These are phyloP conservation scores for Chaetophractus vellerosus DNA, from an alignment of 2,797 vertebrate species.

Conservation along the genomic window DNA sequence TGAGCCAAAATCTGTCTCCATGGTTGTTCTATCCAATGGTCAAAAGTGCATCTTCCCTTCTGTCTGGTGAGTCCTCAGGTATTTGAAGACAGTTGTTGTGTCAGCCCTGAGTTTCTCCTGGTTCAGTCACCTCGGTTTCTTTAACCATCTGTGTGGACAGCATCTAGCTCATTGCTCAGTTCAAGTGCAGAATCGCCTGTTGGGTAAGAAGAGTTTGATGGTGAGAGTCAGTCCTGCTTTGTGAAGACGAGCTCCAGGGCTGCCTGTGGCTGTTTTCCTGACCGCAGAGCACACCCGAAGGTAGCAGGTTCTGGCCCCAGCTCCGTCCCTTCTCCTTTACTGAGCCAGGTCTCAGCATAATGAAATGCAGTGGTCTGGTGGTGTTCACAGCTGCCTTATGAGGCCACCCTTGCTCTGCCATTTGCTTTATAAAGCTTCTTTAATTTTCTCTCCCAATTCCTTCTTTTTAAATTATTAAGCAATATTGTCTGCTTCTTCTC, in stretches of 20 bases:
- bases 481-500: not conserved
- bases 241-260: not conserved
- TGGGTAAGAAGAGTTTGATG: not conserved
- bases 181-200: not conserved
- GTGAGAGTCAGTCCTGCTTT: not conserved
- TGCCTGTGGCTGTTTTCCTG: not conserved
- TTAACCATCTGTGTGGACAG: not conserved
- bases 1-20: slow-evolving; percentile 7
- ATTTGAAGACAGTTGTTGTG: not conserved
- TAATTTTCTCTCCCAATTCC: too few relatives aligned
- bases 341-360: not conserved
- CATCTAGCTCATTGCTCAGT: not conserved
- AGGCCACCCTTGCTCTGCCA: not conserved
- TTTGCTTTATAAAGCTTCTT: not conserved
- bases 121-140: not conserved
- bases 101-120: not conserved
- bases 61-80: not conserved
- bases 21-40: slow-evolving; percentile 26
- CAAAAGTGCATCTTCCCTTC: slow-evolving; percentile 51
- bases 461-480: not conserved
- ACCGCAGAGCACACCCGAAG: rapidly evolving
- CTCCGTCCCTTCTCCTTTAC: not conserved
- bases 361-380: rapidly evolving
- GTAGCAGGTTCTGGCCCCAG: too few relatives aligned
- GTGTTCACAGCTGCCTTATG: not conserved